Evolutionary conservation across 1,140 invertebrate genomes (phyloP).

Genomic region (Ruditapes philippinarum): DNA sequence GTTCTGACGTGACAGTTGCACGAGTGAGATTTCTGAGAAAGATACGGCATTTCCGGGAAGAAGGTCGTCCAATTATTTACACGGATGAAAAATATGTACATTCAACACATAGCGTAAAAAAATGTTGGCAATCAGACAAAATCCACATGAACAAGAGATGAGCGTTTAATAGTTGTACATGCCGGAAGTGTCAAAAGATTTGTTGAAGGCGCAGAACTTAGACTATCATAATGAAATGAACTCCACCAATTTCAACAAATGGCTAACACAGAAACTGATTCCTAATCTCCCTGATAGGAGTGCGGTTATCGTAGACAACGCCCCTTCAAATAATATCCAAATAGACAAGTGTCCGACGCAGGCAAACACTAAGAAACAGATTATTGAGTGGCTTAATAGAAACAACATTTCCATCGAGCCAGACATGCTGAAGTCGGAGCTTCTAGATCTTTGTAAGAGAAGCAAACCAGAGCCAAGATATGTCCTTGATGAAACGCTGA

Average conservation of each 20-base stretch:
- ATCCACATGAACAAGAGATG: not conserved
- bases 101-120: not conserved
- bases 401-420: not conserved
- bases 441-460: not conserved
- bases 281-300: not conserved
- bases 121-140: not conserved
- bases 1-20: no score
- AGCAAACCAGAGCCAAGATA: not conserved
- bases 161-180: not conserved
- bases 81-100: conserved; percentile 12
- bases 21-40: not conserved
- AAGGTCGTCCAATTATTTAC: conserved; percentile 22
- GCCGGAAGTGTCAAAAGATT: not conserved
- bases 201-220: not conserved
- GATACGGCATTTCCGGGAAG: not conserved
- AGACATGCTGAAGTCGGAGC: not conserved
- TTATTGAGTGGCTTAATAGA: not conserved
- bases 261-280: no score
- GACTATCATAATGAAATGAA: no score
- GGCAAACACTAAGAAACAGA: not conserved
- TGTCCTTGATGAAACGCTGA: not conserved
- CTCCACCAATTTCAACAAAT: no score
- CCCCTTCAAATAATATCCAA: not conserved
- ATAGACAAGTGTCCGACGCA: not conserved
- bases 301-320: not conserved